phyloP scores from a whole-genome alignment of 1,140 invertebrate genomes.

The Zaprionus africanus region DNA sequence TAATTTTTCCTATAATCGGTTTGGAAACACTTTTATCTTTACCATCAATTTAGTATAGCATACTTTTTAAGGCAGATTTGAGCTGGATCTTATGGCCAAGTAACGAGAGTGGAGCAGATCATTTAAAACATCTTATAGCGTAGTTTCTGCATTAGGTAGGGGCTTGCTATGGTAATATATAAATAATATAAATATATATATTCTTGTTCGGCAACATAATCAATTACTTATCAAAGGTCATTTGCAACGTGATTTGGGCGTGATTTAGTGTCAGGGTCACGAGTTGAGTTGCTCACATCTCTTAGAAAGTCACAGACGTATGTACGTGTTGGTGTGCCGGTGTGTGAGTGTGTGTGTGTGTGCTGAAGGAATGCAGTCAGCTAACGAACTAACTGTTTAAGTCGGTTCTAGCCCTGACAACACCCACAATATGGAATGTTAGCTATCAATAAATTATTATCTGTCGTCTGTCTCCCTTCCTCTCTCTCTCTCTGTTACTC shows the following conservation, averaged over 20 bases:
- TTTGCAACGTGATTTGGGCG: neutral
- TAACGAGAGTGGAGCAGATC: too few species aligned
- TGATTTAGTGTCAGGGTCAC: neutral
- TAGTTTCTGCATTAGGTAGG: too few species aligned
- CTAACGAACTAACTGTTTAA: conserved; percentile 17
- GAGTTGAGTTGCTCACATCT: neutral
- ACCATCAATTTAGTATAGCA: neutral
- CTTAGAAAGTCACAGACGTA: neutral
- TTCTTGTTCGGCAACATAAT: neutral
- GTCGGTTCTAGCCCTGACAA: conserved; percentile 15
- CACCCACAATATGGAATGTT: conserved; percentile 56
- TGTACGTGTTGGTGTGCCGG: neutral
- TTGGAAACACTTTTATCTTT: too few species aligned
- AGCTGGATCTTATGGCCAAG: neutral
- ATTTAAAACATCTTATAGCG: too few species aligned
- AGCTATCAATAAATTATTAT: conserved; percentile 80
- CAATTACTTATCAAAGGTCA: neutral
- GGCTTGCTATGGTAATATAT: too few species aligned
- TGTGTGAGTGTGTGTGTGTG: conserved; percentile 3
- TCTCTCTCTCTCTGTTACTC: neutral
- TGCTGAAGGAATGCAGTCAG: conserved; percentile 12
- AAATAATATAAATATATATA: neutral
- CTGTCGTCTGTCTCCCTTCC: conserved; percentile 54
- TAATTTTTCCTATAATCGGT: too few species aligned
- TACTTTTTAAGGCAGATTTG: neutral